Base-by-base conservation (phyloP, 2,888 invertebrate species). In the Lagria hirta region DNA sequence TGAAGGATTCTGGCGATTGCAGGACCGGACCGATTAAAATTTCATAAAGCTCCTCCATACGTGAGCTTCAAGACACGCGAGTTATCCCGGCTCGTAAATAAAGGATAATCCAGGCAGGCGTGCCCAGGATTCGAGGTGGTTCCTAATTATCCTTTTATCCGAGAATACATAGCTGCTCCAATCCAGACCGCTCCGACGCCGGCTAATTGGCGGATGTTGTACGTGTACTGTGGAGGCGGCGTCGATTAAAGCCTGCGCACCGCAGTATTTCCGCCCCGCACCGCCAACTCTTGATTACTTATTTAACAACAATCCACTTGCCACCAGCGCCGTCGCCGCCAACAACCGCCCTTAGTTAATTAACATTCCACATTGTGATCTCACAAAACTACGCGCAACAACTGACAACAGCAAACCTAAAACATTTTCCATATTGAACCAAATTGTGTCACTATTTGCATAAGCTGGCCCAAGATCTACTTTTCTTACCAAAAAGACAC, bases 151-250 rank as follows among this genome's bases (percentile, higher is more conserved):
- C 34, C 34, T 43, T 36, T 20, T 43, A 22, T 33, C 30, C 34
- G 37, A 34, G 32, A 36, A 42, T 34, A 41, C 40, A 41, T 49
- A 47, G 35, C 51, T 48, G 57, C 55, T 54, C 60, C 63, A 61
- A 61, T 62, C 62, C 58, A 60, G 60, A 58, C 48, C 51, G 58
- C 51, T 49, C 55, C 54, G 55, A 61, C 52, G 54, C 53, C 55
- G 64, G 69, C 69, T 71, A 71, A 71, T 71, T 71, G 71, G 70
- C 61, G 65, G 68, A 66, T 63, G 69, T 64, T 65, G 64, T 64
- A 68, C 68, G 67, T 69, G 68, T 66, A 66, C 61, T 60, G 54
- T 57, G 69, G 67, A 67, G 70, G 68, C 71, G 69, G 70, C 63
- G 68, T 63, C 66, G 63, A 64, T 63, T 65, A 66, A 64, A 60